A percentile compares a stretch with the other conserved stretches of the same genome.
Evolutionary conservation across 2,888 invertebrate genomes (phyloP).

Genomic region (Harpalus rufipes): DNA sequence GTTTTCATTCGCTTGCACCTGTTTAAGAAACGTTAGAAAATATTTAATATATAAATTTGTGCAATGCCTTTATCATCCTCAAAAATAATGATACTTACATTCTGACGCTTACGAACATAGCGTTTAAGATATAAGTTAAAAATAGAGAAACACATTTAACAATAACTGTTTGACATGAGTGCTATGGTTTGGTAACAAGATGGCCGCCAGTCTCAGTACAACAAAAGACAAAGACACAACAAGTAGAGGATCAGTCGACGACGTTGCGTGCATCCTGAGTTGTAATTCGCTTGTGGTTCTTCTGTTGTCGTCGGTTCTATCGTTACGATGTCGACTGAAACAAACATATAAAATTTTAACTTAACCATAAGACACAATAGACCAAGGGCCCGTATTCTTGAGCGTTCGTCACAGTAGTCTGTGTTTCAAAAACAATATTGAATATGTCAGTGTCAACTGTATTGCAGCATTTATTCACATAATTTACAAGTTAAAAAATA

Average conservation of each 20-base stretch:
- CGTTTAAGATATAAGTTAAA: constrained; percentile 42
- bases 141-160: constrained; percentile 59
- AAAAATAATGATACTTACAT: constrained; percentile 45
- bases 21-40: constrained; percentile 61
- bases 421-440: too few species aligned
- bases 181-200: constrained; percentile 27
- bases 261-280: constrained; percentile 11
- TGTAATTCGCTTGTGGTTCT: constrained; percentile 43
- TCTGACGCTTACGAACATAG: constrained; percentile 36
- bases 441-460: too few species aligned
- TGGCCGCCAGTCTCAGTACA: constrained; percentile 45
- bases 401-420: too few species aligned
- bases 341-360: background rate
- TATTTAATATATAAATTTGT: constrained; percentile 61
- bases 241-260: constrained; percentile 54
- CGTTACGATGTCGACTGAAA: constrained; percentile 70
- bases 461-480: too few species aligned
- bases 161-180: constrained; percentile 52
- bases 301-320: constrained; percentile 68
- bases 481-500: too few species aligned
- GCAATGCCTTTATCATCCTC: constrained; percentile 49
- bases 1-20: constrained; percentile 58
- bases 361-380: too few species aligned
- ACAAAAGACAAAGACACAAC: constrained; percentile 58
- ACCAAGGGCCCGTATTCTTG: too few species aligned